Evolutionary conservation across 2,888 invertebrate genomes (phyloP).

Genomic region (Morinoia aosen): DNA sequence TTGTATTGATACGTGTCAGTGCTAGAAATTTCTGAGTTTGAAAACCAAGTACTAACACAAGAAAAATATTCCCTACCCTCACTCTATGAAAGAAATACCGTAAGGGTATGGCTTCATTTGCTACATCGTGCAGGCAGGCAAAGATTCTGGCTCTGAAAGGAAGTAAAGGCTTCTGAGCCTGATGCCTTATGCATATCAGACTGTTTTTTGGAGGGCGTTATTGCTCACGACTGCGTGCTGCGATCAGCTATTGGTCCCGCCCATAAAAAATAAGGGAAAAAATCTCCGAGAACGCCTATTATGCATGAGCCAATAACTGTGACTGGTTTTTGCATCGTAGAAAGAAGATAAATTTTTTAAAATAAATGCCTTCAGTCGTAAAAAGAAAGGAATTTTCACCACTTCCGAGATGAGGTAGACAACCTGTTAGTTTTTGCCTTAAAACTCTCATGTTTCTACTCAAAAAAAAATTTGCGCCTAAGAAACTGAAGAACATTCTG

Average conservation of each 20-base stretch:
- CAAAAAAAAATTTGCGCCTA: neutral
- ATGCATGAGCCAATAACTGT: neutral
- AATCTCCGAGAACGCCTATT: neutral
- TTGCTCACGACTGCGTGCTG: neutral
- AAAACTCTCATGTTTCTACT: too few species aligned
- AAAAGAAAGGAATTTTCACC: neutral
- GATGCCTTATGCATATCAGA: constrained; percentile 10
- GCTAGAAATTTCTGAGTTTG: neutral
- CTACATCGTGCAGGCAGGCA: neutral
- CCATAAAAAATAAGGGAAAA: neutral
- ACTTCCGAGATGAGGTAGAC: neutral
- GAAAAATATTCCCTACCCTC: neutral
- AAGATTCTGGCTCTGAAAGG: neutral
- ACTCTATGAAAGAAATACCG: neutral
- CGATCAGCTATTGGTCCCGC: neutral
- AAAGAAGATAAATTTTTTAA: neutral
- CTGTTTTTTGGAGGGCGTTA: neutral
- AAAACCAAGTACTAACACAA: neutral
- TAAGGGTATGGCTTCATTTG: neutral
- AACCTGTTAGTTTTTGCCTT: neutral
- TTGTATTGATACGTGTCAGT: neutral
- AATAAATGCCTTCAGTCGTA: neutral
- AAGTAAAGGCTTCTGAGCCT: neutral
- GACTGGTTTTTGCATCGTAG: neutral
- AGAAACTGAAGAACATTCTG: neutral